Base-by-base conservation (phyloP, 2,113 vertebrate species). In the Mobula birostris region DNA sequence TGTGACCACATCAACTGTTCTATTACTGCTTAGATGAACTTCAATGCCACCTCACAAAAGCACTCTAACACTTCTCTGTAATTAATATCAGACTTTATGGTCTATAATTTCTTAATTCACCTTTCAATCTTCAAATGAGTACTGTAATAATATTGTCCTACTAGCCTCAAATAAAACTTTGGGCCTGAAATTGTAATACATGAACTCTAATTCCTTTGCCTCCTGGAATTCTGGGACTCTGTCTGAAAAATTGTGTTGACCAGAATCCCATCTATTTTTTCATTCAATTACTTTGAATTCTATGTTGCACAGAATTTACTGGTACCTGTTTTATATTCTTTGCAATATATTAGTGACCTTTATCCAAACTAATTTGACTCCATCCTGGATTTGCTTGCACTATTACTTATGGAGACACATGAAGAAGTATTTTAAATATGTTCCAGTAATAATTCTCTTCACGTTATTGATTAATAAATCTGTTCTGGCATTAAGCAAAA, bases 91-190 rank as follows among this genome's bases (percentile, higher is more conserved):
- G 70, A 74, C 21, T 27, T 14, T 48, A 68, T 93, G 29, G 91
- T 74, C 91, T 74, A 93, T 74, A 15, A 93, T 56, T 72, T 48
- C 91, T 74, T 48, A 74, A 76, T 93, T 93, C 68, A 27, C 40
- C 17, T 48, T 15, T 93, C 36, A 74, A 93, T 92, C 9, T 56
- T 74, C 21, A 4, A 48, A 27, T 93, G 21, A 56, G 5, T 48
- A 93, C 66, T 29, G 36, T 24, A 48, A 76, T 61, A 27, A 61
- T 27, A 87, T 15, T 74, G 21, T 40, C 17, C 36, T 48, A 24
- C 90, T 48, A 19, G 70, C 36, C 11, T 27, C 70, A 76, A 29
- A 4, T 29, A 74, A 70, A 24, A 70, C 68, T 19, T 61, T 63
- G 63, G 29, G 61, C 63, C 85, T 14, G n/a, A 63, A 66, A 36